These are phyloP conservation scores for Meghimatium bilineatum DNA, from an alignment of 2,888 invertebrate genomes.

Conservation along the genomic window DNA sequence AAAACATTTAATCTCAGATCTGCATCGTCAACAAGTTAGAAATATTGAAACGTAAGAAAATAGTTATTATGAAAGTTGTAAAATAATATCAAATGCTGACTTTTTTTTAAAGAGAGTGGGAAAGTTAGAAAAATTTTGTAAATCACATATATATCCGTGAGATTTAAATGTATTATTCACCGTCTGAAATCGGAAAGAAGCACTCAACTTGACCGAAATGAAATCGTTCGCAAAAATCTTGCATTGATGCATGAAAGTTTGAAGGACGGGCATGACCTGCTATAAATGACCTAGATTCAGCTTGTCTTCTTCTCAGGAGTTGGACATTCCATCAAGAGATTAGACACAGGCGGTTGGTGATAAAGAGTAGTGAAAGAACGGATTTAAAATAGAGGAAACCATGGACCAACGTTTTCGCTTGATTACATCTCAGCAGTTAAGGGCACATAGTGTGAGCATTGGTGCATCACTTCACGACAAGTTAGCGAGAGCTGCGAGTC, in stretches of 20 bases:
- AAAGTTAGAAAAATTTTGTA: background rate
- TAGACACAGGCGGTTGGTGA: constrained; percentile 21
- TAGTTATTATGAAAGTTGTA: background rate
- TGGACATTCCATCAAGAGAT: constrained; percentile 37
- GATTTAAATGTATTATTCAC: constrained; percentile 6
- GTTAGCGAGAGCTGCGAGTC: background rate
- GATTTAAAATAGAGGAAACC: background rate
- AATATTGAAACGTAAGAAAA: background rate
- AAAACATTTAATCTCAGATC: no score
- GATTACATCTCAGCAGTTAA: constrained; percentile 29
- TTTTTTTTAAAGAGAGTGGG: background rate
- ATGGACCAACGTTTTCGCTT: constrained; percentile 3
- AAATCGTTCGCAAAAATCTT: constrained; percentile 16
- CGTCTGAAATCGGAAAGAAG: background rate
- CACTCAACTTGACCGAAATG: constrained; percentile 15
- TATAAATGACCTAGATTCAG: constrained; percentile 23
- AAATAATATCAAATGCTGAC: background rate
- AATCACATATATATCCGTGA: background rate
- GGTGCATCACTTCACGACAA: constrained; percentile 19
- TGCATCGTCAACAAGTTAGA: background rate
- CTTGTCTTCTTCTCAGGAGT: constrained; percentile 1
- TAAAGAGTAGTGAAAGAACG: background rate
- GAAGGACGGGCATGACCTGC: background rate
- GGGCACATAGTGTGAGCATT: background rate
- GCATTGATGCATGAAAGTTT: constrained; percentile 11